A percentile compares a stretch with the other conserved stretches of the same genome.
Evolutionary conservation across 2,888 invertebrate genomes (phyloP).

Genomic region (Chrysolina americana): DNA sequence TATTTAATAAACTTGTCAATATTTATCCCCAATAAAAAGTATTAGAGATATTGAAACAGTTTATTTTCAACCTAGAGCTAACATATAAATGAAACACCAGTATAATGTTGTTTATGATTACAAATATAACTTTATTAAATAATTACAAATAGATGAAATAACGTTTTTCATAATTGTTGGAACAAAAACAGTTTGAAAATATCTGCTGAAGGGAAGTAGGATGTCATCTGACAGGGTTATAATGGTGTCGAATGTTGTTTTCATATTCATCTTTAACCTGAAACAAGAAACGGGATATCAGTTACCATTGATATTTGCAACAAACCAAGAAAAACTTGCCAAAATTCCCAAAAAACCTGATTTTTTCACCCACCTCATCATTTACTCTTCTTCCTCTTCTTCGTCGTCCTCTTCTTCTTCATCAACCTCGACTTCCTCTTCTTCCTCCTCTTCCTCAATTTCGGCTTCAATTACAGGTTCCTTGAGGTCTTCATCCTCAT

Average conservation of each 20-base stretch:
- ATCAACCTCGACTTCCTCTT: constrained; percentile 79
- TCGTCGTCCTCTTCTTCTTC: constrained; percentile 85
- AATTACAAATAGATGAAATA: constrained; percentile 58
- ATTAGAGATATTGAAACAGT: constrained; percentile 38
- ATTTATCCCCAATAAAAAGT: constrained; percentile 11
- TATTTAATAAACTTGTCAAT: constrained; percentile 1
- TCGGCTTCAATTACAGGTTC: constrained; percentile 79
- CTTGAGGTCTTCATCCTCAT: constrained; percentile 75
- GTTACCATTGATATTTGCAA: background rate
- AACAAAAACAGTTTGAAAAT: constrained; percentile 57
- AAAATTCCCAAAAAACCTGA: too few species aligned
- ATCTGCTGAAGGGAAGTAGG: constrained; percentile 39
- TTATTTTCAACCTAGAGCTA: constrained; percentile 50
- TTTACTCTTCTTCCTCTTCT: constrained; percentile 75
- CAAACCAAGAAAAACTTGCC: too few species aligned
- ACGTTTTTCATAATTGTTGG: constrained; percentile 53
- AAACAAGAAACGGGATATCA: constrained; percentile 39
- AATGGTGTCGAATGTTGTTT: constrained; percentile 51
- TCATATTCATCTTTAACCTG: constrained; percentile 38
- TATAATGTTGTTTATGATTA: constrained; percentile 57
- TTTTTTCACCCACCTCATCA: constrained; percentile 25
- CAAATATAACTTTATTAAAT: constrained; percentile 66
- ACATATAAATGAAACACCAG: constrained; percentile 54
- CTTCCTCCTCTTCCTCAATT: constrained; percentile 83
- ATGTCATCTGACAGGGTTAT: constrained; percentile 44